Evolutionary conservation across 1,140 invertebrate species (phyloP).

Genomic region (Pristionchus pacificus): DNA sequence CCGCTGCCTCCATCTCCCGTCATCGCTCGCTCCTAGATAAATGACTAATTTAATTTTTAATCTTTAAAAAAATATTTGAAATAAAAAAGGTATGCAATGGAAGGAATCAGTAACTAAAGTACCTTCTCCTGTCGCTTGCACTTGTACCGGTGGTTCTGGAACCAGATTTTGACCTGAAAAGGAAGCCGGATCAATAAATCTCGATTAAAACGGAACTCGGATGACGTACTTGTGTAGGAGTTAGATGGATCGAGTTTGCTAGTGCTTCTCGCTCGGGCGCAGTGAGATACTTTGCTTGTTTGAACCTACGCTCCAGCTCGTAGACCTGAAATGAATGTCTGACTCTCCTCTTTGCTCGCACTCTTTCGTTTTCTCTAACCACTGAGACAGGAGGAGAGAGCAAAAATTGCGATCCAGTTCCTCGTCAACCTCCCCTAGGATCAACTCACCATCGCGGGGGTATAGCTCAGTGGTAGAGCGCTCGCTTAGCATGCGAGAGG

Average conservation of each 20-base stretch:
- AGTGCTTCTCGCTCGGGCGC: slow-evolving; percentile 90
- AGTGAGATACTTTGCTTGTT: slow-evolving; percentile 86
- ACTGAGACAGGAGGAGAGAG: too few relatives aligned
- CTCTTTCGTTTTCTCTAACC: neutral
- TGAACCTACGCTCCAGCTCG: slow-evolving; percentile 84
- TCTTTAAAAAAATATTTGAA: too few relatives aligned
- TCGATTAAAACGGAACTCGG: neutral
- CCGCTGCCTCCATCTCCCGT: neutral
- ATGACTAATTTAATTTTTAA: too few relatives aligned
- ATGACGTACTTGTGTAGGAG: slow-evolving; percentile 78
- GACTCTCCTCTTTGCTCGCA: neutral
- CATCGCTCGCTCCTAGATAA: neutral
- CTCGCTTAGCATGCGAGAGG: slow-evolving; percentile 38
- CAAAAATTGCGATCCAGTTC: too few relatives aligned
- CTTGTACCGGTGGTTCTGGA: neutral
- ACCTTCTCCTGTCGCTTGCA: neutral
- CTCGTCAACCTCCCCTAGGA: too few relatives aligned
- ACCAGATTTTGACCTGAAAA: neutral
- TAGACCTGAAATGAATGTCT: slow-evolving; percentile 93
- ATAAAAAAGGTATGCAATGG: too few relatives aligned
- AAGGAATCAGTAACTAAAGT: too few relatives aligned
- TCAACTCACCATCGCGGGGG: too few relatives aligned
- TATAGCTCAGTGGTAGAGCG: slow-evolving; percentile 38
- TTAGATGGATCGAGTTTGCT: slow-evolving; percentile 83
- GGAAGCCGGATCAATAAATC: neutral